Percentiles rank a stretch among this genome's conserved stretches.
phyloP scores from a whole-genome alignment of 2,113 vertebrate genomes.

The Himantopus leucocephalus region DNA sequence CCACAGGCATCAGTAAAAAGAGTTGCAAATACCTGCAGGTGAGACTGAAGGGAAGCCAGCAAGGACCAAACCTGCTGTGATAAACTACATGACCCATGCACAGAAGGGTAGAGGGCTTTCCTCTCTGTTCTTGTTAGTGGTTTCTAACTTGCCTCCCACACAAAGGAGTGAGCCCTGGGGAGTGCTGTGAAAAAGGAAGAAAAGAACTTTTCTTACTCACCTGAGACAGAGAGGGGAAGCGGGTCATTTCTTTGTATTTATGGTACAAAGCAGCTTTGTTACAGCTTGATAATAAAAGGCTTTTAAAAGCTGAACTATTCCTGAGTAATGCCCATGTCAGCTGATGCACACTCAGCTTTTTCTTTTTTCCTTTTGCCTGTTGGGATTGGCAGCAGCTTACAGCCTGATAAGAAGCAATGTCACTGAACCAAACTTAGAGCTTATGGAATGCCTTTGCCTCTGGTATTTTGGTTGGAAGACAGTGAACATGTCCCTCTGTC shows the following conservation, averaged over 20 bases:
- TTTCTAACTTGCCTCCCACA: not conserved
- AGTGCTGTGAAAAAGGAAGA: not conserved
- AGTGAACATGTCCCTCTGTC: not conserved
- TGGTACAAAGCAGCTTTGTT: slow-evolving; percentile 29
- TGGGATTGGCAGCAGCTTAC: not conserved
- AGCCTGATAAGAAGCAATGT: not conserved
- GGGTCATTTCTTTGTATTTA: not conserved
- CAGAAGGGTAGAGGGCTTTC: not conserved
- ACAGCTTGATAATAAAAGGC: not conserved
- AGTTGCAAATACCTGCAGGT: not conserved
- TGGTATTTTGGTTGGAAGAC: not conserved
- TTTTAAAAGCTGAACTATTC: not conserved
- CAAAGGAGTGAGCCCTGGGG: not conserved
- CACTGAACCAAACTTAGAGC: not conserved
- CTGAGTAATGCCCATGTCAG: not conserved
- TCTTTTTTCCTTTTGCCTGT: not conserved
- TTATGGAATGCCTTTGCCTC: not conserved
- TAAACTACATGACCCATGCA: not conserved
- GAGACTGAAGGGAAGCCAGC: not conserved
- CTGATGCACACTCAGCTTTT: not conserved
- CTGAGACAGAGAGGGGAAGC: slow-evolving; percentile 13
- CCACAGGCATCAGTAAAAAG: not conserved
- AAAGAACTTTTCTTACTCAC: not conserved
- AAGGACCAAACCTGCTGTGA: not conserved
- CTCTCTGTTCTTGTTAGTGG: not conserved